Evolutionary conservation across 2,797 vertebrate genomes (phyloP).

Genomic region (Helarctos malayanus): DNA sequence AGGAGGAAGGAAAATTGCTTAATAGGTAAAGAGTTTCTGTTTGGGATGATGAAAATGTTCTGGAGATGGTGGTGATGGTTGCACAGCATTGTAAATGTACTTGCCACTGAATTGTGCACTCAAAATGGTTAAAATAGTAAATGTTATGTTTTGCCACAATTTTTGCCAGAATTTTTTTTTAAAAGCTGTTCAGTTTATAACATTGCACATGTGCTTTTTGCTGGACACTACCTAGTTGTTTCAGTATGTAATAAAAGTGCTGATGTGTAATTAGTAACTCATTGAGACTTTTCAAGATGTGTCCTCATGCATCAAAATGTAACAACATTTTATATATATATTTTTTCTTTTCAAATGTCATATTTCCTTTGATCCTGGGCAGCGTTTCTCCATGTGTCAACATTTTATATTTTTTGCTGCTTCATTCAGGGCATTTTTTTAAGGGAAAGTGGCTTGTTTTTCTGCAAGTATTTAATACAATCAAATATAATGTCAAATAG

Average conservation of each 20-base stretch:
- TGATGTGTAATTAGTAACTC: background rate
- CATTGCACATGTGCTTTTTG: background rate
- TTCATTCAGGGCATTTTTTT: background rate
- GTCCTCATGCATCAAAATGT: background rate
- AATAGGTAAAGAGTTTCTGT: background rate
- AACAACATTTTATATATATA: background rate
- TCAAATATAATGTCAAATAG: background rate
- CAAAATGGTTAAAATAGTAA: background rate
- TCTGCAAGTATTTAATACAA: background rate
- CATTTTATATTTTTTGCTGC: background rate
- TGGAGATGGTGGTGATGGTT: background rate
- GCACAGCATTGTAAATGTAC: background rate
- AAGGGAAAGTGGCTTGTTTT: background rate
- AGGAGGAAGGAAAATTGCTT: background rate
- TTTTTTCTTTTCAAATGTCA: background rate
- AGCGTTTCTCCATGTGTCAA: background rate
- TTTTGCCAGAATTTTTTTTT: too few species aligned
- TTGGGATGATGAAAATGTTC: background rate
- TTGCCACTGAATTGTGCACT: background rate
- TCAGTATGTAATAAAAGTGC: background rate
- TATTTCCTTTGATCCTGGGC: too few species aligned
- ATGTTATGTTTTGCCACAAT: background rate
- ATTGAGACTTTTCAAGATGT: background rate
- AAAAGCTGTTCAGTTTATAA: background rate
- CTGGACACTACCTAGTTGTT: background rate